Conservation (phyloP, 1,140 invertebrate species). For the Tribolium madens region DNA sequence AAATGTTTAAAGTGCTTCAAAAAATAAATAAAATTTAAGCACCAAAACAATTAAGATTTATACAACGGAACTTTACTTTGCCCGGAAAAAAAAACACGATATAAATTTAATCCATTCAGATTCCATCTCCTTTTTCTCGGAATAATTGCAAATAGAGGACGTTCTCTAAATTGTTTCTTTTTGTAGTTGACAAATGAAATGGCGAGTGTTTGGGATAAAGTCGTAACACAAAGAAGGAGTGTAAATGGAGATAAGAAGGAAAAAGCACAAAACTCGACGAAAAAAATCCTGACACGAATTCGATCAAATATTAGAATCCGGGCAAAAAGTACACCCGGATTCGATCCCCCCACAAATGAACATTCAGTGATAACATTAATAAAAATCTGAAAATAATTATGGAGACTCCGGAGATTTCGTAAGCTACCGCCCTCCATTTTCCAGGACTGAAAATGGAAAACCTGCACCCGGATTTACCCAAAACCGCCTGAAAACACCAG, state of each 20-base stretch:
- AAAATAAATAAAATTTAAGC: background rate
- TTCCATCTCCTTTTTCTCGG: constrained; percentile 21
- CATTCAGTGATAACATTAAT: background rate
- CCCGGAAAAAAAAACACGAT: background rate
- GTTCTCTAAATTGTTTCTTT: constrained; percentile 47
- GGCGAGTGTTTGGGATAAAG: constrained; percentile 17
- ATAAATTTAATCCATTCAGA: constrained; percentile 48
- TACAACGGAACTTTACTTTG: too few relatives aligned
- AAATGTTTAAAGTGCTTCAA: background rate
- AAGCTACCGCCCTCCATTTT: background rate
- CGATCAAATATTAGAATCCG: constrained; percentile 13
- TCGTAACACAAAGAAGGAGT: constrained; percentile 31
- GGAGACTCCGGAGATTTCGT: background rate
- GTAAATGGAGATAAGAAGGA: constrained; percentile 44
- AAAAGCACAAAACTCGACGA: background rate
- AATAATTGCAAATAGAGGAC: constrained; percentile 45
- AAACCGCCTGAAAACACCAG: background rate
- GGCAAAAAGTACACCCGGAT: background rate
- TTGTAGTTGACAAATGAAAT: constrained; percentile 47
- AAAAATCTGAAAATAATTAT: background rate
- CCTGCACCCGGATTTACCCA: too few relatives aligned
- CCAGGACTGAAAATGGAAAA: too few relatives aligned
- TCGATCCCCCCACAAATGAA: background rate
- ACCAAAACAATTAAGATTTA: background rate
- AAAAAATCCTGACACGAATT: constrained; percentile 27